Base-by-base conservation (phyloP, 2,797 vertebrate species). In the Peromyscus aztecus region DNA sequence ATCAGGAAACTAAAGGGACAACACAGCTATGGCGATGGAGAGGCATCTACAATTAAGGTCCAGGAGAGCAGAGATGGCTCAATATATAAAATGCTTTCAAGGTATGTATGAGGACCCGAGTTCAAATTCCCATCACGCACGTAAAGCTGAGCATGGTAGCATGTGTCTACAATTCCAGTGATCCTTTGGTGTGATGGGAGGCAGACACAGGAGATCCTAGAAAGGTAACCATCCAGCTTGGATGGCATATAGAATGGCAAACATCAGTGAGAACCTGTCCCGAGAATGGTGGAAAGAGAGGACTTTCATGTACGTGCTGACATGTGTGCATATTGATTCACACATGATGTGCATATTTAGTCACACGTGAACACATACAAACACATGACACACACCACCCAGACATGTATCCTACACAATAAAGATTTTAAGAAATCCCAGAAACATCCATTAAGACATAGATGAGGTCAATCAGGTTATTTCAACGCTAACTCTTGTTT, bases 51-150 rank as follows among this genome's bases (percentile, higher is more conserved):
- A 87, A 40, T 87, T 96, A 49, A 94, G 87, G 63, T 12, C 31
- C 31, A 24, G 43, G 34, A 67, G 29, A 31, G 19, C 29, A 4
- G 19, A 34, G 43, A 9, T 24, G 34, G 21, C 12, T 69, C 21
- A 69, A 27, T 52, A 24, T 14, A 27, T 69, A 86, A 86, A 52
- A n/a, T n/a, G 21, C 12, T 9, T 23, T 67, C 6, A 19, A n/a
- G 1, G 3, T 12, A 52, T 14, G 1, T 21, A 16, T n/a, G 31
- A n/a, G 31, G 31, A 52, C 7, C 19, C 4, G 1, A 52, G 6
- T 3, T n/a, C 49, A n/a, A 69, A 69, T n/a, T 31, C 46, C 12
- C 12, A 14, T 24, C 16, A 69, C 4, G n/a, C 31, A n/a, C 31
- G n/a, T 27, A 31, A 49, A 52, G 83, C 65, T 52, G 21, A 34